Percentiles rank a stretch among this genome's conserved stretches.
phyloP scores from a whole-genome alignment of 92 coral and sea anemone genomes.

The Virgularia gustaviana region DNA sequence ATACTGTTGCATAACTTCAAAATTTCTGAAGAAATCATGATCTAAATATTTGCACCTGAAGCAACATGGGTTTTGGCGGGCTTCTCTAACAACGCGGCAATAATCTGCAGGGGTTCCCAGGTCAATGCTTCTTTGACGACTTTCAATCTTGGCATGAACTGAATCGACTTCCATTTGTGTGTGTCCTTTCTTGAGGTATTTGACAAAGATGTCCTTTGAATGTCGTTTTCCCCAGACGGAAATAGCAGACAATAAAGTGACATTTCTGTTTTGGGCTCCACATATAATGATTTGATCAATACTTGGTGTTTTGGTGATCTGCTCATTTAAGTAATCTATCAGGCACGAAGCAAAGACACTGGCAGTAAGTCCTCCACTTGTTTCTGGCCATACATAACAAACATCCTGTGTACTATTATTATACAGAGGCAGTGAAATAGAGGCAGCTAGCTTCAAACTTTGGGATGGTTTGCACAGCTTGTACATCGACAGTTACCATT shows the following conservation, averaged over 20 bases:
- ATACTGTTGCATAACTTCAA: neutral
- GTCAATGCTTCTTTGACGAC: neutral
- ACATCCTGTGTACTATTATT: no score
- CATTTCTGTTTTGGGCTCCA: no score
- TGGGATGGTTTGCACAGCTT: no score
- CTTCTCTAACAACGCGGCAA: neutral
- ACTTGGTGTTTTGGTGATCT: no score
- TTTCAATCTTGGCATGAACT: neutral
- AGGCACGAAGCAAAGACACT: no score
- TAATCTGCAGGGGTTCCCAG: neutral
- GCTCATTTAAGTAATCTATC: no score
- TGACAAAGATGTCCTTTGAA: neutral
- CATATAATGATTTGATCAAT: no score
- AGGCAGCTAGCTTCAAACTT: no score
- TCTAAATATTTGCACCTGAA: neutral
- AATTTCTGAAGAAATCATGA: neutral
- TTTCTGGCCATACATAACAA: no score
- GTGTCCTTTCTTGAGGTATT: conserved; percentile 4
- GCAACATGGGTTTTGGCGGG: neutral
- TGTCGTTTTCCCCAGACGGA: neutral
- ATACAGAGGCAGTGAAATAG: no score
- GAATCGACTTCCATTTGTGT: conserved; percentile 4
- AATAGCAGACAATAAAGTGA: neutral
- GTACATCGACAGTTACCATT: no score
- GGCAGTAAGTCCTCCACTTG: no score